phyloP scores from a whole-genome alignment of 1,140 invertebrate genomes.

The Lepidotrigona ventralis region DNA sequence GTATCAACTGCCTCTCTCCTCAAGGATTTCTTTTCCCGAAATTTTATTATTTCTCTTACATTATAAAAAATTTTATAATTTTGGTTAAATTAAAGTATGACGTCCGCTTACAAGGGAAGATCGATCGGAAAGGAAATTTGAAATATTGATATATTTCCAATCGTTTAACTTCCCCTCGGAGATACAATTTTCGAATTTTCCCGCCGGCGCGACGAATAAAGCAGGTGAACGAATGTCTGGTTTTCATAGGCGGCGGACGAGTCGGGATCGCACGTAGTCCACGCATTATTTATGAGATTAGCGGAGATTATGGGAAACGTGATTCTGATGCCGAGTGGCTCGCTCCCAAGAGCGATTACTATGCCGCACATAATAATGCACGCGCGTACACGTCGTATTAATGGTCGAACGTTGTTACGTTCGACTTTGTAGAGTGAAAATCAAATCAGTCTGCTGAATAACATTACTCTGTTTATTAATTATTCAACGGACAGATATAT shows the following conservation, averaged over 20 bases:
- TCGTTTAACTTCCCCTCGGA: not conserved
- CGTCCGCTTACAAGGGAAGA: too few species aligned
- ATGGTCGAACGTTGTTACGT: constrained; percentile 28
- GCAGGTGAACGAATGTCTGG: constrained; percentile 47
- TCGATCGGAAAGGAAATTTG: not conserved
- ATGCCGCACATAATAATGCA: constrained; percentile 41
- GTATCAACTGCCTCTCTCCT: too few species aligned
- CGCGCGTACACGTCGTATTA: constrained; percentile 33
- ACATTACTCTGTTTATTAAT: constrained; percentile 1
- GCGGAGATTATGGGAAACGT: constrained; percentile 73
- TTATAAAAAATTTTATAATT: too few species aligned
- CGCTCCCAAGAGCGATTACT: constrained; percentile 57
- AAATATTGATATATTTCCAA: not conserved
- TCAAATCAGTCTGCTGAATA: not conserved
- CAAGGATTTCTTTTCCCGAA: too few species aligned
- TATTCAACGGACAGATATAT: not conserved
- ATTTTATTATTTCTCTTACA: too few species aligned
- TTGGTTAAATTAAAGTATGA: too few species aligned
- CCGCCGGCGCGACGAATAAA: not conserved
- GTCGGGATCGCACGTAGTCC: constrained; percentile 55
- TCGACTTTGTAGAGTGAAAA: constrained; percentile 21
- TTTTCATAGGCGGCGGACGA: constrained; percentile 41
- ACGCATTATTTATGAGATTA: constrained; percentile 76
- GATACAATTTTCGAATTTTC: constrained; percentile 12
- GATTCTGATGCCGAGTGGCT: constrained; percentile 63